Evolutionary conservation across 2,113 vertebrate genomes (phyloP).

Genomic region (Peromyscus maniculatus): DNA sequence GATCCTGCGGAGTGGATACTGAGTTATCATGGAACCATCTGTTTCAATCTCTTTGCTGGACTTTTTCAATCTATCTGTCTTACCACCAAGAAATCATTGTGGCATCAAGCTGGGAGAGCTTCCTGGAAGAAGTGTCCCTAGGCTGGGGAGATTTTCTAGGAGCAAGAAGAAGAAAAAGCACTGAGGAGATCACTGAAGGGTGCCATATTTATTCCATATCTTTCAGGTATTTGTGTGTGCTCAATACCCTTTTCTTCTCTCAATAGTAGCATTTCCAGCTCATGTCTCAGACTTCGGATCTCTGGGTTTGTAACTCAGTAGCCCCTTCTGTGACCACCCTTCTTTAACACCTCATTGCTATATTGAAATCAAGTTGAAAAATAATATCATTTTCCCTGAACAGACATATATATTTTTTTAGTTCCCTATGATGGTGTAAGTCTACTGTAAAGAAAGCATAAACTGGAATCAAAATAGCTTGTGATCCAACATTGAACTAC

Average conservation of each 20-base stretch:
- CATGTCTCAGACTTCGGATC: neutral
- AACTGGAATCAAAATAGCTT: neutral
- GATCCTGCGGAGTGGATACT: neutral
- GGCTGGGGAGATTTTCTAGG: neutral
- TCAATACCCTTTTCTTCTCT: neutral
- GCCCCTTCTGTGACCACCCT: neutral
- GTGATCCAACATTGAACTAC: neutral
- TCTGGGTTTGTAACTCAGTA: neutral
- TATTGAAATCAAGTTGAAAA: constrained; percentile 27
- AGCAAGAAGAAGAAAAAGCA: neutral
- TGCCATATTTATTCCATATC: neutral
- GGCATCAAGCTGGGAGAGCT: neutral
- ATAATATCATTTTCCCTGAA: neutral
- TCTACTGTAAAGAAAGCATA: neutral
- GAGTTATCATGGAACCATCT: neutral
- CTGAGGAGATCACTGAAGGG: neutral
- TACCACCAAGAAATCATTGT: neutral
- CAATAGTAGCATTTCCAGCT: neutral
- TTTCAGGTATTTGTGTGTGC: neutral
- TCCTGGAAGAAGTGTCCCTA: neutral
- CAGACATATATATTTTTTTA: neutral
- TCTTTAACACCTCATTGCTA: neutral
- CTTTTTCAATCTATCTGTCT: neutral
- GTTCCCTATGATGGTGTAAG: neutral
- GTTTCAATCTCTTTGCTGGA: neutral